Evolutionary conservation across 1,140 invertebrate species (phyloP).

Genomic region (Tyrophagus putrescentiae): DNA sequence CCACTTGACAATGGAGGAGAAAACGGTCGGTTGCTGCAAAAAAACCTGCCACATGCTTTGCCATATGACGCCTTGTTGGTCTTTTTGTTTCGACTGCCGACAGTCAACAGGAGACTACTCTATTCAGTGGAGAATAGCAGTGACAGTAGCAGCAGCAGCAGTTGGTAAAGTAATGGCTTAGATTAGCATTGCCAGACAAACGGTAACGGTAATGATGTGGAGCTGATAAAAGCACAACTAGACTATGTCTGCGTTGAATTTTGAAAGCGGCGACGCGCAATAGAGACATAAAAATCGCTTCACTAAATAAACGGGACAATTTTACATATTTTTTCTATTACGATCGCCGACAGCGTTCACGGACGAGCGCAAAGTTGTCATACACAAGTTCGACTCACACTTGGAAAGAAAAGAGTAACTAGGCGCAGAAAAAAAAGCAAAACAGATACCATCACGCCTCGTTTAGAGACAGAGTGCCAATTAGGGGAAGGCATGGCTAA

Average conservation of each 20-base stretch:
- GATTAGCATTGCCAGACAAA: slow-evolving; percentile 5
- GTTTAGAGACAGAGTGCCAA: slow-evolving; percentile 1
- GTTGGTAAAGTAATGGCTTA: no score
- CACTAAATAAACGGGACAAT: slow-evolving; percentile 15
- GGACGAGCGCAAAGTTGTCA: slow-evolving; percentile 1
- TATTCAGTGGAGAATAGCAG: no score
- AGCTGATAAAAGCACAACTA: slow-evolving; percentile 12
- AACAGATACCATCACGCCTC: background rate
- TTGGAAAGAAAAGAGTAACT: background rate
- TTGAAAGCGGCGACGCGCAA: background rate
- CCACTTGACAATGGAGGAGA: background rate
- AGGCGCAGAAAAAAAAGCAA: background rate
- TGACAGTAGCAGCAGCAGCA: no score
- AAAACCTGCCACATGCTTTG: background rate
- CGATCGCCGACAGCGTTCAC: background rate
- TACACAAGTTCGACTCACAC: background rate
- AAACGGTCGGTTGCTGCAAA: background rate
- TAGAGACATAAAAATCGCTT: slow-evolving; percentile 10
- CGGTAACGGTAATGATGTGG: slow-evolving; percentile 5
- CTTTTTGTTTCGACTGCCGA: slow-evolving; percentile 7
- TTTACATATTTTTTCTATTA: slow-evolving; percentile 13
- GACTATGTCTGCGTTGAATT: slow-evolving; percentile 3
- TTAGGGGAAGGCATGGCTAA: background rate
- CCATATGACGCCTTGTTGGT: slow-evolving; percentile 10
- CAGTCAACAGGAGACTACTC: background rate